Evolutionary conservation across 2,113 vertebrate species (phyloP), one percentile per base, ranked within the genome.

Genomic region (Epinephelus moara): DNA sequence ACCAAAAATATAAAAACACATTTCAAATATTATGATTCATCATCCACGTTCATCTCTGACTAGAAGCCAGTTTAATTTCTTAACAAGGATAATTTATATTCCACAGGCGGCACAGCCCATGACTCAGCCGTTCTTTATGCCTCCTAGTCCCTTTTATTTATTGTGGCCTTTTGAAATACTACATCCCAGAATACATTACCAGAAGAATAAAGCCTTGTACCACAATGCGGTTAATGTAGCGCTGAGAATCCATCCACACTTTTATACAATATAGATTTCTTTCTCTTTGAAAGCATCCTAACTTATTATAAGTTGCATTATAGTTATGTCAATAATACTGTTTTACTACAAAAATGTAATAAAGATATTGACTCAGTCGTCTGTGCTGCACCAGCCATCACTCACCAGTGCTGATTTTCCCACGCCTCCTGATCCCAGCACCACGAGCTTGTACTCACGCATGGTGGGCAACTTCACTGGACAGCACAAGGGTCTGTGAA

Each of bases 381-480:
- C 2, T 1, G 11, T 6, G 61, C 25, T 23, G 14, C 37, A 61
- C 49, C 33, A 37, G 42, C 23, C 13, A 12, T 74, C 57, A 96
- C 97, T 99, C 94, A 99, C 98, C 97, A 99, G 95, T 92, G 98
- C 98, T 13, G 98, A 99, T 86, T 99, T 99, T 53, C 98, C 98
- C 91, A 99, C 98, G 81, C 98, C 98, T 96, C 98, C 98, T 88
- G 98, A 99, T 89, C 98, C 98, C 93, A 99, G 95, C 93, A 99
- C 98, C 95, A 99, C 98, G 86, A 99, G 96, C 96, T 99, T 99
- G 96, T 99, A 99, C 95, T 99, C 98, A 89, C 98, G 98, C 98
- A 99, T 99, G 96, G 95, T 97, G 96, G 93, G 93, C 91, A 93
- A 95, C 94, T 95, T 96, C 95, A 96, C 92, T 95, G 68, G 95